Evolutionary conservation across 2,797 vertebrate genomes (phyloP).

Genomic region (Sternotherus odoratus): DNA sequence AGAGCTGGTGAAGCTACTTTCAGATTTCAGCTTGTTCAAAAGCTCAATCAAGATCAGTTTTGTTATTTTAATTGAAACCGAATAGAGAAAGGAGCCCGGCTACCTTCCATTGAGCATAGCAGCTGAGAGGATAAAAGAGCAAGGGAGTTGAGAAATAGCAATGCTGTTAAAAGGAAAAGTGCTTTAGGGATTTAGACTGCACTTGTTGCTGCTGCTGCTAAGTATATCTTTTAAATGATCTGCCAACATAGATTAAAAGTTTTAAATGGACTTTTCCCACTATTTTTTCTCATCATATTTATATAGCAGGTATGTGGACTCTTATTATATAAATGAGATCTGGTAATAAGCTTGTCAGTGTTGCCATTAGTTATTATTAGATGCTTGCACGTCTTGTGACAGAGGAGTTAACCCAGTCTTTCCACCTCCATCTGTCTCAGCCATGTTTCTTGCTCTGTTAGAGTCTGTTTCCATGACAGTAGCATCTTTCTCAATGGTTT

Average conservation of each 20-base stretch:
- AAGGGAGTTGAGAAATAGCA: conserved; percentile 34
- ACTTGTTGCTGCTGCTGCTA: neutral
- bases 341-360: rapidly evolving
- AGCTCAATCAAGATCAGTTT: conserved; percentile 51
- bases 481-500: neutral
- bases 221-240: neutral
- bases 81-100: conserved; percentile 62
- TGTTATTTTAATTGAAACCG: conserved; percentile 68
- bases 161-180: neutral
- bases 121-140: conserved; percentile 51
- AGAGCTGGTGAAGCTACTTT: neutral
- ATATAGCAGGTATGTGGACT: rapidly evolving
- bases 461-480: neutral
- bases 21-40: conserved; percentile 36
- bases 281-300: neutral
- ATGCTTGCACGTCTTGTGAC: neutral
- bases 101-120: conserved; percentile 63
- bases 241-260: neutral
- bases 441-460: neutral
- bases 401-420: neutral
- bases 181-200: neutral
- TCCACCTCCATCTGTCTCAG: neutral
- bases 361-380: neutral
- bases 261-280: neutral
- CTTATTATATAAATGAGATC: neutral